phyloP scores from a whole-genome alignment of 2,797 vertebrate species.

The Sebastes iracundus region DNA sequence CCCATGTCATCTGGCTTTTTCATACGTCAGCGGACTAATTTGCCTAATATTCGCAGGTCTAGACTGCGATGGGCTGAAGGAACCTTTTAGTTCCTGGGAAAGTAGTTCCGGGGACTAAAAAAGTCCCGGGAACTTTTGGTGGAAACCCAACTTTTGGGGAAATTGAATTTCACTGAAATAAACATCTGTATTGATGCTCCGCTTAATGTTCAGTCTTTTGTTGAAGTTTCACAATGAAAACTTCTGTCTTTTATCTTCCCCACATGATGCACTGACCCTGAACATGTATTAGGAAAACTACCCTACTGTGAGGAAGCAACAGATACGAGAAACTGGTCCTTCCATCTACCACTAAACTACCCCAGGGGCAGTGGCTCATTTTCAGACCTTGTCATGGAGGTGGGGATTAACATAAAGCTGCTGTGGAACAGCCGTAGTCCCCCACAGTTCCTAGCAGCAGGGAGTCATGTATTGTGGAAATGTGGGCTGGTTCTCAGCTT shows the following conservation, averaged over 20 bases:
- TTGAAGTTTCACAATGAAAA: neutral
- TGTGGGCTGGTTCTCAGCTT: conserved; percentile 3
- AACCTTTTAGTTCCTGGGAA: no score
- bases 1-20: no score
- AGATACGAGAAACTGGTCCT: neutral
- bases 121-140: no score
- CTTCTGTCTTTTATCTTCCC: neutral
- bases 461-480: conserved; percentile 1
- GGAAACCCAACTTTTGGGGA: neutral
- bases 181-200: neutral
- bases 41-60: no score
- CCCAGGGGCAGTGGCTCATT: conserved; percentile 11
- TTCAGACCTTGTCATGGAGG: conserved; percentile 5
- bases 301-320: conserved; percentile 18
- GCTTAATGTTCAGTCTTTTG: neutral
- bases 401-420: conserved; percentile 31
- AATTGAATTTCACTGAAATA: neutral
- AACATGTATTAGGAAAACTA: neutral
- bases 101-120: no score
- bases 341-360: neutral
- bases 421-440: neutral
- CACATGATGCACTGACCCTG: neutral
- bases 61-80: no score
- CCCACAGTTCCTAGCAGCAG: conserved; percentile 20
- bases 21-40: no score